Conservation (phyloP, 2,888 invertebrate genomes). For the Norana najaformis region DNA sequence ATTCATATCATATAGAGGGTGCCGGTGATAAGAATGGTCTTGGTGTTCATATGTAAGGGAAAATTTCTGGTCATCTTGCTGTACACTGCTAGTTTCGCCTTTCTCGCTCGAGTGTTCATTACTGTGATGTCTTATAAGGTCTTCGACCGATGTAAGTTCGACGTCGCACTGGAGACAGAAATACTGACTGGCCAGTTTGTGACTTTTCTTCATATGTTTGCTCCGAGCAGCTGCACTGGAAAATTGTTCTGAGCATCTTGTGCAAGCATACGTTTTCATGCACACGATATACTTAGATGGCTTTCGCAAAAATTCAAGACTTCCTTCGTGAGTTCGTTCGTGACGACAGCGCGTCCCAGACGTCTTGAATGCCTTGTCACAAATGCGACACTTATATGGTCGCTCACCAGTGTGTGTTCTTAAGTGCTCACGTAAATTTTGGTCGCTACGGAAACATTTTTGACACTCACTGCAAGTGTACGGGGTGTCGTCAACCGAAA, state of each 20-base stretch:
- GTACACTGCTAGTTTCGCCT: no score
- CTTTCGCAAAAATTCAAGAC: background rate
- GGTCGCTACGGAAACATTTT: background rate
- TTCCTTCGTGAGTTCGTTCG: background rate
- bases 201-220: slow-evolving; percentile 1
- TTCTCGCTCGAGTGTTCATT: background rate
- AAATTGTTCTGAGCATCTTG: background rate
- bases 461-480: background rate
- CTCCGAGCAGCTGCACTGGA: background rate
- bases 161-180: background rate
- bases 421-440: background rate
- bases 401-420: background rate
- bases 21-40: background rate
- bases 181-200: background rate
- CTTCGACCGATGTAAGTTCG: background rate
- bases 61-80: background rate
- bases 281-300: background rate
- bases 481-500: background rate
- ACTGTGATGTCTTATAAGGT: background rate
- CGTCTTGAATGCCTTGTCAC: background rate
- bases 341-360: background rate
- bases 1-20: background rate
- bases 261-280: background rate
- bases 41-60: background rate
- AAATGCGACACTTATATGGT: background rate